These are phyloP conservation scores for Aspidoscelis tigris DNA, from an alignment of 2,113 vertebrate genomes.

Conservation along the genomic window DNA sequence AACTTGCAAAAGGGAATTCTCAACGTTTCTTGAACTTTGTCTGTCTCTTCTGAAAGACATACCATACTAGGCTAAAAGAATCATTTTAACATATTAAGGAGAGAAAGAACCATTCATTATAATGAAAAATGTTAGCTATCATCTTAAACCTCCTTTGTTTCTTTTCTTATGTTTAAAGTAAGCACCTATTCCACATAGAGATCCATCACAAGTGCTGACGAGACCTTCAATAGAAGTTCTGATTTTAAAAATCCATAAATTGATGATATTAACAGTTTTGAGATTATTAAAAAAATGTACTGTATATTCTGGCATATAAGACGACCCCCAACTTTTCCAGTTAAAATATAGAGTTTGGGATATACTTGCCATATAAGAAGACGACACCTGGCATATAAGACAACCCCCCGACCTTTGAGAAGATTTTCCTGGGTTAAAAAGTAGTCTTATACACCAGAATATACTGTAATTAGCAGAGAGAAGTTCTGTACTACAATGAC, in stretches of 20 bases:
- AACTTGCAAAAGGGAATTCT: conserved; percentile 15
- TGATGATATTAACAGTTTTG: not conserved
- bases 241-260: not conserved
- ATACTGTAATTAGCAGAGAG: no score
- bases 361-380: no score
- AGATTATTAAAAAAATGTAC: no score
- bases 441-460: no score
- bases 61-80: not conserved
- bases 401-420: no score
- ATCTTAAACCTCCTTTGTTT: not conserved
- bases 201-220: not conserved
- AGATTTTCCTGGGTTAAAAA: no score
- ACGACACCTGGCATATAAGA: no score
- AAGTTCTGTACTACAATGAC: no score
- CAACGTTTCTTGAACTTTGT: conserved; percentile 16
- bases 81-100: conserved; percentile 5
- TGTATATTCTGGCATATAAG: no score
- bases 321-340: no score
- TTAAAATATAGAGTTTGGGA: no score
- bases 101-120: not conserved
- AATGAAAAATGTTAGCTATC: not conserved
- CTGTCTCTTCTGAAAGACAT: not conserved
- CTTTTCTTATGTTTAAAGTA: not conserved
- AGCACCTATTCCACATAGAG: not conserved
- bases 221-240: not conserved